A percentile compares a stretch with the other conserved stretches of the same genome.
phyloP scores from a whole-genome alignment of 1,140 invertebrate genomes.

The Orussus abietinus region DNA sequence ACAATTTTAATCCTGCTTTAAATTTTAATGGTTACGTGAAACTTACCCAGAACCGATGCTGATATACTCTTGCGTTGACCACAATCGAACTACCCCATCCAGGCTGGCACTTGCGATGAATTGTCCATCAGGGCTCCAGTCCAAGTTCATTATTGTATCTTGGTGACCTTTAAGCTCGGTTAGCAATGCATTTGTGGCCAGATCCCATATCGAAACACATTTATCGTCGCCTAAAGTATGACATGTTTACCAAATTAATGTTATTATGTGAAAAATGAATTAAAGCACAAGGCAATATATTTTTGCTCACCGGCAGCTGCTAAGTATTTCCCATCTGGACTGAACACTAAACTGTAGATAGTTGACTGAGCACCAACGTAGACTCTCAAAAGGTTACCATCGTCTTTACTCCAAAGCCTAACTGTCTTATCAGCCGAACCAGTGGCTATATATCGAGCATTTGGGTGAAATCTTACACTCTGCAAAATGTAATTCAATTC shows the following conservation, averaged over 20 bases:
- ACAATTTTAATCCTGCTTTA: constrained; percentile 3
- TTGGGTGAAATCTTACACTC: constrained; percentile 80
- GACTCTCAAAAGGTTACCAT: constrained; percentile 59
- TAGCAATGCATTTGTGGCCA: constrained; percentile 58
- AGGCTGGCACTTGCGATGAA: constrained; percentile 61
- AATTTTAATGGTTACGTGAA: constrained; percentile 3
- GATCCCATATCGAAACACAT: constrained; percentile 66
- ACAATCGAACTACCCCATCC: constrained; percentile 59
- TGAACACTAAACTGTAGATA: constrained; percentile 64
- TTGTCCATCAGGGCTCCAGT: constrained; percentile 61
- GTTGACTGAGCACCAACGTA: constrained; percentile 61
- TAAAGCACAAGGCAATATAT: not conserved
- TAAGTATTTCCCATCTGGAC: constrained; percentile 66
- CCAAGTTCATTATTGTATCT: constrained; percentile 59
- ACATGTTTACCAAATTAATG: constrained; percentile 7
- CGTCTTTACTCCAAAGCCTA: constrained; percentile 68
- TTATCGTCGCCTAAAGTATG: constrained; percentile 64
- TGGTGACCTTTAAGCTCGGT: constrained; percentile 62
- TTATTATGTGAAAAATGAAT: constrained; percentile 2
- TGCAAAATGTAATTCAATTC: constrained; percentile 37
- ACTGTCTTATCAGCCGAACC: constrained; percentile 74
- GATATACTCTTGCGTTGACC: constrained; percentile 54
- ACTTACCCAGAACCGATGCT: constrained; percentile 48
- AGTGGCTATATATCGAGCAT: constrained; percentile 74
- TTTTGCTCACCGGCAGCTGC: constrained; percentile 60